Percentiles rank a stretch among this genome's conserved stretches.
phyloP scores from a whole-genome alignment of 2,888 invertebrate genomes.

The Eledone cirrhosa region DNA sequence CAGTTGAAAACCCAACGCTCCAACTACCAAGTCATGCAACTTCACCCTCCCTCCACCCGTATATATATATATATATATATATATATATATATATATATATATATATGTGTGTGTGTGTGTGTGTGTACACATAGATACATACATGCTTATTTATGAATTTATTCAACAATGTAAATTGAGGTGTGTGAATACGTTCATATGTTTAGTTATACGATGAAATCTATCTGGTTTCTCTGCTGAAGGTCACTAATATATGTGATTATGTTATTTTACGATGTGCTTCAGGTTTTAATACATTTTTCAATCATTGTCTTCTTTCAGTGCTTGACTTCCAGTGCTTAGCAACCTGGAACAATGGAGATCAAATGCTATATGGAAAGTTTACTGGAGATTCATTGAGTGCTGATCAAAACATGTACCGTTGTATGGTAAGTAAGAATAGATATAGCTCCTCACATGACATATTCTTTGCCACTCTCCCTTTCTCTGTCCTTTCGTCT shows the following conservation, averaged over 20 bases:
- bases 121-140: not conserved
- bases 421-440: slow-evolving; percentile 81
- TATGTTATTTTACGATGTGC: too few species aligned
- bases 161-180: too few species aligned
- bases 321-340: slow-evolving; percentile 57
- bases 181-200: too few species aligned
- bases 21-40: too few species aligned
- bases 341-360: slow-evolving; percentile 58
- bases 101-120: not conserved
- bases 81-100: not conserved
- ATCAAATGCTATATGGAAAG: slow-evolving; percentile 60
- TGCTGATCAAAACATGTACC: slow-evolving; percentile 86
- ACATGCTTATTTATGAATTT: too few species aligned
- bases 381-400: slow-evolving; percentile 72
- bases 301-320: slow-evolving; percentile 37
- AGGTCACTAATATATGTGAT: too few species aligned
- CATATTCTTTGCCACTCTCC: not conserved
- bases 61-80: not conserved
- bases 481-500: slow-evolving; percentile 13
- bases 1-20: too few species aligned
- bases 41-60: too few species aligned
- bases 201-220: too few species aligned
- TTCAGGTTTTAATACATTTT: not conserved
- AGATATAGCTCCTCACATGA: not conserved
- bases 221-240: too few species aligned